A percentile compares a stretch with the other conserved stretches of the same genome.
These are phyloP conservation scores for Nycticryphes semicollaris DNA, from an alignment of 2,113 vertebrate species.

Conservation along the genomic window DNA sequence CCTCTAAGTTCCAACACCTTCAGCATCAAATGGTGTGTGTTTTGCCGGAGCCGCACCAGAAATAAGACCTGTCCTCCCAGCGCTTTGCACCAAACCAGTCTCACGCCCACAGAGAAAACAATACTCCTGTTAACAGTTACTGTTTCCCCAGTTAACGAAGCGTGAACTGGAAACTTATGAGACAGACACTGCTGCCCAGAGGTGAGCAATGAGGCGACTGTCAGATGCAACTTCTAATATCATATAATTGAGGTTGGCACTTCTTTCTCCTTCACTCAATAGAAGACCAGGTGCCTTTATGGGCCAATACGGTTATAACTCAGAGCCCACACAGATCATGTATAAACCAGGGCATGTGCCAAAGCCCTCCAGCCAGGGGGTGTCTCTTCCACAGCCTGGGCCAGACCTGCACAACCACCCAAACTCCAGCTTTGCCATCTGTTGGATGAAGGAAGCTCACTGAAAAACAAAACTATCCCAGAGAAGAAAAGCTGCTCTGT, in stretches of 20 bases:
- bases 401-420: background rate
- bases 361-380: fast-evolving
- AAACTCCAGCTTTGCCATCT: background rate
- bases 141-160: background rate
- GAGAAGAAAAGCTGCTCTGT: background rate
- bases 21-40: background rate
- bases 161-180: fast-evolving
- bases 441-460: background rate
- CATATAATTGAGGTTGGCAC: background rate
- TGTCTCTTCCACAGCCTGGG: background rate
- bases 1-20: background rate
- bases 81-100: background rate
- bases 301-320: background rate
- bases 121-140: background rate
- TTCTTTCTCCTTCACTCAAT: background rate
- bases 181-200: background rate
- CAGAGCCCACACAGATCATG: background rate
- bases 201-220: fast-evolving
- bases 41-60: background rate
- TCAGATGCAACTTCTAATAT: background rate
- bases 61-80: background rate
- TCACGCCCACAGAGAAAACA: background rate
- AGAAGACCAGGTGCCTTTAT: background rate
- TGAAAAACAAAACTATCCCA: background rate
- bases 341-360: background rate